Evolutionary conservation across 2,797 vertebrate species (phyloP).

Genomic region (Ispidina picta): DNA sequence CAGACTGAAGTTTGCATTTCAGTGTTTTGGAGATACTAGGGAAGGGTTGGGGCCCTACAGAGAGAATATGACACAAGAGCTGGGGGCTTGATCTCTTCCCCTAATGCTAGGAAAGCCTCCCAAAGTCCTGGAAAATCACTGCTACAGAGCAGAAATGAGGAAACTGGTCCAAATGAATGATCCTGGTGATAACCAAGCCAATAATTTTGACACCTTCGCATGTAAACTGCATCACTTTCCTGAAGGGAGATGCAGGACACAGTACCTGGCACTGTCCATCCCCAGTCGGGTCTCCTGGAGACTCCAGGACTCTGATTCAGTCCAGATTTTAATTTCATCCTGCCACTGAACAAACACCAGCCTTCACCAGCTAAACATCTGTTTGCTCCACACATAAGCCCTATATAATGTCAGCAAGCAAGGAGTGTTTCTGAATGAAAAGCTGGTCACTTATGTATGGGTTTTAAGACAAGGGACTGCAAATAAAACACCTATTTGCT

Average conservation of each 20-base stretch:
- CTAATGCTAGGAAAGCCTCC: not conserved
- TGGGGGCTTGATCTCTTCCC: not conserved
- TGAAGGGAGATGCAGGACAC: not conserved
- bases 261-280: not conserved
- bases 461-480: not conserved
- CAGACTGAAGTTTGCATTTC: not conserved
- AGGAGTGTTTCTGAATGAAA: not conserved
- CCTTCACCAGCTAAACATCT: not conserved
- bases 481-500: slow-evolving; percentile 21
- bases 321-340: not conserved
- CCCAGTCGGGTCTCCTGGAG: not conserved
- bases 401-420: not conserved
- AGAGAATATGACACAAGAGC: not conserved
- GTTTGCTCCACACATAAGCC: not conserved
- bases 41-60: not conserved
- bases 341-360: not conserved
- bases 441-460: not conserved
- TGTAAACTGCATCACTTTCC: not conserved
- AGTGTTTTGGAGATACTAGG: not conserved
- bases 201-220: not conserved
- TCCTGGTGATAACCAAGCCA: not conserved
- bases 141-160: not conserved
- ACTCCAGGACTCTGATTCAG: not conserved
- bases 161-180: not conserved
- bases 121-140: not conserved